Conservation (phyloP, 2,113 vertebrate genomes). For the Ellobius talpinus region DNA sequence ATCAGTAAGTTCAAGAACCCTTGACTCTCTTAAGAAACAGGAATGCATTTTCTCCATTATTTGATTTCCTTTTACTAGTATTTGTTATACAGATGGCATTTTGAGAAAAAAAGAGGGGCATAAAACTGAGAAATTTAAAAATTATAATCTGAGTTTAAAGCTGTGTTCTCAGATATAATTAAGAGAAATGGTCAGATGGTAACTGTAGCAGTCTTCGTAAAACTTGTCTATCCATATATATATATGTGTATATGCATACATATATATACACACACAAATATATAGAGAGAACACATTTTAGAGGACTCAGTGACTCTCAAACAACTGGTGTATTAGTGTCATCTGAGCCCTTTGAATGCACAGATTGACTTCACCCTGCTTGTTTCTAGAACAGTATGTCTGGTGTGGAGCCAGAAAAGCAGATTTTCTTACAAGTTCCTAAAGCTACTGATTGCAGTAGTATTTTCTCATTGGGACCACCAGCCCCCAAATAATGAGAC, state of each 20-base stretch:
- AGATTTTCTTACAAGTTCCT: background rate
- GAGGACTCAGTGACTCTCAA: background rate
- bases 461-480: background rate
- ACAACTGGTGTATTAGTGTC: background rate
- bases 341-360: background rate
- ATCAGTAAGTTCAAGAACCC: background rate
- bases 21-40: background rate
- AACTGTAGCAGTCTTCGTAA: background rate
- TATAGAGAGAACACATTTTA: background rate
- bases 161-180: background rate
- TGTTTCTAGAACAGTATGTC: background rate
- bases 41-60: background rate
- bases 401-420: background rate
- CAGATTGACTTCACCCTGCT: background rate
- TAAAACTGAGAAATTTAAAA: slow-evolving; percentile 40
- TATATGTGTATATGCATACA: background rate
- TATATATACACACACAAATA: background rate
- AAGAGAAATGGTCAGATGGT: background rate
- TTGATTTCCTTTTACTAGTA: background rate
- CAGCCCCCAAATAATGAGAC: background rate
- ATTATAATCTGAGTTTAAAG: slow-evolving; percentile 33
- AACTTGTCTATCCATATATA: background rate
- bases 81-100: background rate
- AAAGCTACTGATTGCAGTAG: background rate
- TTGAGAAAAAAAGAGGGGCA: background rate